phyloP scores from a whole-genome alignment of 2,888 invertebrate genomes.

The Agapostemon virescens region DNA sequence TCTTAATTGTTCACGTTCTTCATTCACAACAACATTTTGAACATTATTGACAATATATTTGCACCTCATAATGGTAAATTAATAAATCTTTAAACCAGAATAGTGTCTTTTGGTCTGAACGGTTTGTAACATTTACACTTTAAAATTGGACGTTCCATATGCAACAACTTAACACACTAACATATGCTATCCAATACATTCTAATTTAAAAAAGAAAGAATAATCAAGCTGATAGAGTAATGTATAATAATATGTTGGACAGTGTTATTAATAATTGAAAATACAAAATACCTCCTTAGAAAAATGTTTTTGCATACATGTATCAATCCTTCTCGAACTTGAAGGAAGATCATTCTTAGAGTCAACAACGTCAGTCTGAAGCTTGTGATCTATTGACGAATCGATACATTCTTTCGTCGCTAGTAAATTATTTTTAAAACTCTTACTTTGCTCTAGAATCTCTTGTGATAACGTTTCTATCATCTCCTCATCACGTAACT shows the following conservation, averaged over 20 bases:
- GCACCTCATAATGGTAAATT: too few relatives aligned
- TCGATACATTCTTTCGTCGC: constrained; percentile 27
- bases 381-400: constrained; percentile 21
- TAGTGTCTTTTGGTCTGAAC: too few relatives aligned
- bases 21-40: too few relatives aligned
- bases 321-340: constrained; percentile 32
- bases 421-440: constrained; percentile 62
- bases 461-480: constrained; percentile 74
- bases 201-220: too few relatives aligned
- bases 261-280: not conserved
- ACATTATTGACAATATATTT: too few relatives aligned
- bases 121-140: too few relatives aligned
- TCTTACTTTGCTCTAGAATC: constrained; percentile 76
- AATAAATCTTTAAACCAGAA: too few relatives aligned
- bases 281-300: constrained; percentile 53
- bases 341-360: constrained; percentile 5
- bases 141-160: too few relatives aligned
- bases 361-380: constrained; percentile 22
- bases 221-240: too few relatives aligned
- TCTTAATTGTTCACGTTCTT: too few relatives aligned
- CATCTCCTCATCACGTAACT: constrained; percentile 65
- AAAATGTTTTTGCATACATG: constrained; percentile 27
- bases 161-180: too few relatives aligned
- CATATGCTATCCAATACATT: too few relatives aligned
- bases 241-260: not conserved